These are phyloP conservation scores for Rambutsinella grinnellia DNA, from an alignment of 2,888 invertebrate species.

Conservation along the genomic window DNA sequence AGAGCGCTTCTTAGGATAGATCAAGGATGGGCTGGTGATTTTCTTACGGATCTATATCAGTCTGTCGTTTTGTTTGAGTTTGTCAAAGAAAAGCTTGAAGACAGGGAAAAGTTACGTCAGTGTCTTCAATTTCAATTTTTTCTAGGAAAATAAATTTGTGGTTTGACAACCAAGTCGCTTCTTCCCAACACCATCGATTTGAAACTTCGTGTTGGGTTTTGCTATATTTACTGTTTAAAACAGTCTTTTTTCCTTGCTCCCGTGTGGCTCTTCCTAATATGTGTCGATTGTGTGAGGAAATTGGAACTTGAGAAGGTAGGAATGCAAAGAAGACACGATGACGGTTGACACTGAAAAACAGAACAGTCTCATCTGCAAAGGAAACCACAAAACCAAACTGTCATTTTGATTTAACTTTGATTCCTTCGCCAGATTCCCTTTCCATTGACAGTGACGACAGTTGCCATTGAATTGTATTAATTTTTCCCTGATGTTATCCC, in stretches of 20 bases:
- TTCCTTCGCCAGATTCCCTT: slow-evolving; percentile 26
- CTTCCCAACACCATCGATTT: too few species aligned
- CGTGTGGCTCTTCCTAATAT: too few species aligned
- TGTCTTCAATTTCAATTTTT: slow-evolving; percentile 38
- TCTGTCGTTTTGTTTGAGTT: too few species aligned
- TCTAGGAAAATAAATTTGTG: slow-evolving; percentile 27
- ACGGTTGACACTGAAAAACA: not conserved
- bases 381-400: slow-evolving; percentile 47
- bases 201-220: too few species aligned
- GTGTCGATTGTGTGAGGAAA: slow-evolving; percentile 9
- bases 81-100: too few species aligned
- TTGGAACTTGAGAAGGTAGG: slow-evolving; percentile 16
- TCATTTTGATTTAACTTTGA: slow-evolving; percentile 35
- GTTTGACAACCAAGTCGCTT: slow-evolving; percentile 41
- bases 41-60: too few species aligned
- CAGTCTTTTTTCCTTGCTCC: too few species aligned
- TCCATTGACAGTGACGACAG: slow-evolving; percentile 27
- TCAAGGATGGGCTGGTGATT: too few species aligned
- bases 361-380: not conserved
- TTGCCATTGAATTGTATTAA: slow-evolving; percentile 11
- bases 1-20: not conserved
- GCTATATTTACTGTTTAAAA: too few species aligned
- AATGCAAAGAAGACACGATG: not conserved
- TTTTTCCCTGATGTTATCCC: not conserved
- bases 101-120: too few species aligned